These are phyloP conservation scores for Dolomedes plantarius DNA, from an alignment of 2,888 invertebrate genomes.

Conservation along the genomic window DNA sequence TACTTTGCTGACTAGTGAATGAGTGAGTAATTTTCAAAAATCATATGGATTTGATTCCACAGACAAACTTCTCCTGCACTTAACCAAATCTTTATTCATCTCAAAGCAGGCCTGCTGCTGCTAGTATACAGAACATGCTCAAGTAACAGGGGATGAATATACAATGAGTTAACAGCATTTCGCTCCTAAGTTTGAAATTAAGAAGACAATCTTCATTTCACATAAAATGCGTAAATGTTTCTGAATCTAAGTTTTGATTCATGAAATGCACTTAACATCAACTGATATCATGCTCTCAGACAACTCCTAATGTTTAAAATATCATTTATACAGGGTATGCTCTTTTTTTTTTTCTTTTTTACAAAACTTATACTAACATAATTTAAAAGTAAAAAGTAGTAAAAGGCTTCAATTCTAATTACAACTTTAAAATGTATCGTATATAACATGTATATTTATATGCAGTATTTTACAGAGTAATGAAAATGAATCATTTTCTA, in stretches of 20 bases:
- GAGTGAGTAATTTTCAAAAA: too few species aligned
- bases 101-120: too few species aligned
- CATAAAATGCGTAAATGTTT: too few species aligned
- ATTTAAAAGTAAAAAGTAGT: constrained; percentile 18
- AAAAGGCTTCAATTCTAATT: constrained; percentile 25
- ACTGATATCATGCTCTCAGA: not conserved
- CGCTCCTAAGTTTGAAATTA: too few species aligned
- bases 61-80: too few species aligned
- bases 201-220: too few species aligned
- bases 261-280: not conserved
- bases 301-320: not conserved
- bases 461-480: constrained; percentile 20
- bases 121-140: too few species aligned
- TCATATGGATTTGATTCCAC: too few species aligned
- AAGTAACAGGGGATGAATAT: too few species aligned
- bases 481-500: constrained; percentile 30
- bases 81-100: too few species aligned
- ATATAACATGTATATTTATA: not conserved
- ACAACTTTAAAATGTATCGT: constrained; percentile 33
- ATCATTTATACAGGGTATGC: not conserved
- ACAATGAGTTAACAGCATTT: too few species aligned
- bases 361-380: not conserved
- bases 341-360: not conserved
- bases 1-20: too few species aligned
- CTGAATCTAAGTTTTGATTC: not conserved